phyloP scores from a whole-genome alignment of 37 sponge, comb jelly and placozoan species.

The Oopsacas minuta region DNA sequence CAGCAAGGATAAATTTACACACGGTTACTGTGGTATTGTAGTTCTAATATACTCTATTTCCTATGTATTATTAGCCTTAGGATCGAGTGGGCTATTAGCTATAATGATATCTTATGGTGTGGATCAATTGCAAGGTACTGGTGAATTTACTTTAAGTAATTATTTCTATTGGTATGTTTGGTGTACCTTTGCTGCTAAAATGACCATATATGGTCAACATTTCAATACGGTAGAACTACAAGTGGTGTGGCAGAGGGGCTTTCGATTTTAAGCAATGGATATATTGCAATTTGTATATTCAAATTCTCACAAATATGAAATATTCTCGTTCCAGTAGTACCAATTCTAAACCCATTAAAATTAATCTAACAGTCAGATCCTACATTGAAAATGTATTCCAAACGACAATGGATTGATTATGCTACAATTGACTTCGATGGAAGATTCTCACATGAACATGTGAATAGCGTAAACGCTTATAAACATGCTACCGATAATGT shows the following conservation, averaged over 20 bases:
- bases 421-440: neutral
- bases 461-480: neutral
- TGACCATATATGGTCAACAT: neutral
- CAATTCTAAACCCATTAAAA: neutral
- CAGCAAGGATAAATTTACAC: neutral
- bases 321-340: neutral
- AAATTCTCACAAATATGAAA: neutral
- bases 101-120: slow-evolving; percentile 1
- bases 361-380: neutral
- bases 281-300: neutral
- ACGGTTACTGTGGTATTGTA: neutral
- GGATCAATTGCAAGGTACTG: neutral
- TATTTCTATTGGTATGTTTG: slow-evolving; percentile 14
- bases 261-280: neutral
- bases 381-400: neutral
- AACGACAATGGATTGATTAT: neutral
- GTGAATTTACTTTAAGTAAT: neutral
- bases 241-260: neutral
- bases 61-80: neutral
- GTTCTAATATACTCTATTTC: neutral
- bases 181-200: neutral
- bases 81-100: neutral
- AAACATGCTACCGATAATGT: slow-evolving; percentile 6
- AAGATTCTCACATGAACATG: neutral
- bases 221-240: neutral